Evolutionary conservation across 2,113 vertebrate genomes (phyloP), one percentile per base, ranked within the genome.

Genomic region (Rhipidura dahli): DNA sequence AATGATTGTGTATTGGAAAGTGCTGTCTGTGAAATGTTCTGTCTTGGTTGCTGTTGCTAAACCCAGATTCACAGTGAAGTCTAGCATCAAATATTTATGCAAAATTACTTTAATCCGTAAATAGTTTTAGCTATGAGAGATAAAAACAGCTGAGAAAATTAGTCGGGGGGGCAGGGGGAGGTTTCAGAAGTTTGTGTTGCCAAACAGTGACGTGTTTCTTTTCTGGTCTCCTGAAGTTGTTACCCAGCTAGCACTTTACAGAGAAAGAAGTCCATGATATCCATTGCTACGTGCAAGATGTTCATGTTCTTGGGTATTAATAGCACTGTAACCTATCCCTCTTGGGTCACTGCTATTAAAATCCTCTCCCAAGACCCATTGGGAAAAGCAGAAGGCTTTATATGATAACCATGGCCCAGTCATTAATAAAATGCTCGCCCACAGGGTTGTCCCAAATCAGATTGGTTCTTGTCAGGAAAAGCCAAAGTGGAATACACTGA

Each of bases 1-100:
- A 91, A 96, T 97, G 95, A 95, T 93, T 96, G 94, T 89, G 90
- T 96, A 96, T 93, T 96, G 96, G 94, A 94, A 92, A 83, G 63
- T 80, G 80, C 89, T 85, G 94, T 87, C 86, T 92, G 94, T 18
- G 76, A 92, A 83, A 88, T 90, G 82, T 86, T 96, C 86, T 92
- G 66, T 77, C 87, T 53, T 40, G 42, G 54, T 42, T 4, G 47
- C 59, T 87, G 51, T 91, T 91, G 79, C 68, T 91, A 65, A 84
- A 93, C 73, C 71, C 69, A 91, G 84, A 73, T 87, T 82, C 87
- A 61, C 96, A 92, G 73, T 90, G 81, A 90, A 79, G 63, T 80
- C 83, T 94, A 93, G 76, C 73, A 87, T 90, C 78, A 94, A 70
- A 94, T 96, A 95, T 93, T 96, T 87, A 87, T 87, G 75, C 60